phyloP scores from a whole-genome alignment of 2,113 vertebrate species.

The Platanista minor region DNA sequence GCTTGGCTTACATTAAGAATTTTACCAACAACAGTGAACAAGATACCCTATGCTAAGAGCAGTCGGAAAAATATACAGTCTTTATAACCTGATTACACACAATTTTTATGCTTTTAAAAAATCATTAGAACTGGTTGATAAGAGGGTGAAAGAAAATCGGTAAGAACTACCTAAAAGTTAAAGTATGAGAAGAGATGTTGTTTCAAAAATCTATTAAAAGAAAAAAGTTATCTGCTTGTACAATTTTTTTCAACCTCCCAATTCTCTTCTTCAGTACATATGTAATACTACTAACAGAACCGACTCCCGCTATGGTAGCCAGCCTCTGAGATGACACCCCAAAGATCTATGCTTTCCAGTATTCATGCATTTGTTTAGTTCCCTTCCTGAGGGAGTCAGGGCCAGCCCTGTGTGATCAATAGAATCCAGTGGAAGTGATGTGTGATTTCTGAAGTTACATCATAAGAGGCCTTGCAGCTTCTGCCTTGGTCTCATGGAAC shows the following conservation, averaged over 20 bases:
- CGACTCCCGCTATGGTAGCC: background rate
- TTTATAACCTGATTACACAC: background rate
- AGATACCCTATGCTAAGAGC: background rate
- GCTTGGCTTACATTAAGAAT: conserved; percentile 1
- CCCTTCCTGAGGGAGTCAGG: background rate
- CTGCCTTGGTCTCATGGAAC: background rate
- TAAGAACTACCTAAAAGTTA: conserved; percentile 20
- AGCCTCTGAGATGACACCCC: background rate
- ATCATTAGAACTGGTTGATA: background rate
- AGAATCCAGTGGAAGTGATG: background rate
- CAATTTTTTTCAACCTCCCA: background rate
- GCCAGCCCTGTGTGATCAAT: background rate
- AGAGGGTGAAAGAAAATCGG: background rate
- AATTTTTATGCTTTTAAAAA: conserved; percentile 33
- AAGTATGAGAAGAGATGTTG: conserved; percentile 17
- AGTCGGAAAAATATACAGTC: background rate
- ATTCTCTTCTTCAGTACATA: background rate
- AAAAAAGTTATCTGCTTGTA: background rate
- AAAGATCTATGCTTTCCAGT: background rate
- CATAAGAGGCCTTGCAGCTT: background rate
- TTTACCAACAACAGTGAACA: background rate
- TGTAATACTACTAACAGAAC: background rate
- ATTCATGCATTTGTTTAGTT: background rate
- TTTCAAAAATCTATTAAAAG: conserved; percentile 9
- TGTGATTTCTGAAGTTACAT: background rate